These are phyloP conservation scores for Motacilla tschutschensis DNA, from an alignment of 2,113 vertebrate genomes.

Conservation along the genomic window DNA sequence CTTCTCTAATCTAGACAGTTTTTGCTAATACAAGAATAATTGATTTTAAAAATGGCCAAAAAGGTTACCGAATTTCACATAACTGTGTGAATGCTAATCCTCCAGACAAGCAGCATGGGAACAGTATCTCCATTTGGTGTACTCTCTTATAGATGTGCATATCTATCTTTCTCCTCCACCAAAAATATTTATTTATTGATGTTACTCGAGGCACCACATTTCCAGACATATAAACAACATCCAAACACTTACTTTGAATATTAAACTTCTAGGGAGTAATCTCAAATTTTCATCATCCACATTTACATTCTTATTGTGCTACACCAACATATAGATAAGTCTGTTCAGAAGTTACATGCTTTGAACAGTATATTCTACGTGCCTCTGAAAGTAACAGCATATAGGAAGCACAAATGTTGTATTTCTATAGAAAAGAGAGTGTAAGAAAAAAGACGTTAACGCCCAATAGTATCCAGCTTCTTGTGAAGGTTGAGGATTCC, in stretches of 20 bases:
- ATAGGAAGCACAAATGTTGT: not conserved
- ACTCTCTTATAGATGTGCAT: fast-evolving
- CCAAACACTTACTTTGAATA: not conserved
- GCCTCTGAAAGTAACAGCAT: not conserved
- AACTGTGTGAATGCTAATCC: not conserved
- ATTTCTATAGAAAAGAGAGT: not conserved
- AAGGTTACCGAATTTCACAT: not conserved
- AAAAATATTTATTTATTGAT: not conserved
- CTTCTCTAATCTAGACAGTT: not conserved
- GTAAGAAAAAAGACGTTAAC: fast-evolving
- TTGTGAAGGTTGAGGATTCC: not conserved
- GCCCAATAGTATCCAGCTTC: fast-evolving
- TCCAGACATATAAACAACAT: not conserved
- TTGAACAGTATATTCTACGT: not conserved
- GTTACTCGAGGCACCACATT: not conserved
- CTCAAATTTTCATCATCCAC: not conserved
- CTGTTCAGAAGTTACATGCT: not conserved
- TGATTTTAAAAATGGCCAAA: not conserved
- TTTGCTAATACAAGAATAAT: not conserved
- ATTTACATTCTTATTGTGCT: not conserved
- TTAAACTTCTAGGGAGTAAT: not conserved
- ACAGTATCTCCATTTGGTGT: not conserved
- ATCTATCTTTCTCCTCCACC: fast-evolving
- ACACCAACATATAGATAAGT: not conserved
- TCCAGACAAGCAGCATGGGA: not conserved